A percentile compares a stretch with the other conserved stretches of the same genome.
Evolutionary conservation across 2,113 vertebrate genomes (phyloP).

Genomic region (Salvelinus alpinus): DNA sequence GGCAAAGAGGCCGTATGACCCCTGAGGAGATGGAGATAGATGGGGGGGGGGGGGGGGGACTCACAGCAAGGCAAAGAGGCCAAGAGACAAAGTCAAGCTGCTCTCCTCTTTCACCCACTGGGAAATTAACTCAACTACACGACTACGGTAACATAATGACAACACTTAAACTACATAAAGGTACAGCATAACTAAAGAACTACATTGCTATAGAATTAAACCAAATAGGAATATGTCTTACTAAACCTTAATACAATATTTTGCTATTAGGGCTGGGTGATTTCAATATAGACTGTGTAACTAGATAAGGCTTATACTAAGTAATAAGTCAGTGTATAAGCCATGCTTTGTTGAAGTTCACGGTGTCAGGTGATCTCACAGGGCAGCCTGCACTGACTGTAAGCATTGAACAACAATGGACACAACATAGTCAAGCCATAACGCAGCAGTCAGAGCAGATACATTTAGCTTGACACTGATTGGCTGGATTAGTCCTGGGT

Average conservation of each 20-base stretch:
- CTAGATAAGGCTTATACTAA: not conserved
- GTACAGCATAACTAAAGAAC: not conserved
- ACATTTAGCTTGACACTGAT: slow-evolving; percentile 55
- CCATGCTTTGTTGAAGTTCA: slow-evolving; percentile 57
- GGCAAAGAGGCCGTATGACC: no score
- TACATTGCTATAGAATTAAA: not conserved
- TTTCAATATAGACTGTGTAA: not conserved
- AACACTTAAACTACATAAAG: not conserved
- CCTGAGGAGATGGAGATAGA: no score
- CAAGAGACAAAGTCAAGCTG: not conserved
- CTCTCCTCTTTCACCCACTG: not conserved
- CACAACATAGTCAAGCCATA: slow-evolving; percentile 29
- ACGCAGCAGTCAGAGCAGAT: slow-evolving; percentile 51
- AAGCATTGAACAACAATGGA: slow-evolving; percentile 52
- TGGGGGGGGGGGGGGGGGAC: no score
- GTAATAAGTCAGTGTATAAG: slow-evolving; percentile 39
- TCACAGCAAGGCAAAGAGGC: not conserved
- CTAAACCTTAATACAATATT: not conserved
- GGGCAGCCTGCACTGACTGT: slow-evolving; percentile 40
- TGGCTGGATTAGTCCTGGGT: slow-evolving; percentile 60
- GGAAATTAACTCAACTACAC: not conserved
- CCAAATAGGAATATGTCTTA: not conserved
- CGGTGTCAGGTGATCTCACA: slow-evolving; percentile 24
- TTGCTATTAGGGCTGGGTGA: slow-evolving; percentile 1
- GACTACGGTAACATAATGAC: not conserved